Evolutionary conservation across 2,888 invertebrate genomes (phyloP), one percentile per base, ranked within the genome.

Genomic region (Metacarcinus magister): DNA sequence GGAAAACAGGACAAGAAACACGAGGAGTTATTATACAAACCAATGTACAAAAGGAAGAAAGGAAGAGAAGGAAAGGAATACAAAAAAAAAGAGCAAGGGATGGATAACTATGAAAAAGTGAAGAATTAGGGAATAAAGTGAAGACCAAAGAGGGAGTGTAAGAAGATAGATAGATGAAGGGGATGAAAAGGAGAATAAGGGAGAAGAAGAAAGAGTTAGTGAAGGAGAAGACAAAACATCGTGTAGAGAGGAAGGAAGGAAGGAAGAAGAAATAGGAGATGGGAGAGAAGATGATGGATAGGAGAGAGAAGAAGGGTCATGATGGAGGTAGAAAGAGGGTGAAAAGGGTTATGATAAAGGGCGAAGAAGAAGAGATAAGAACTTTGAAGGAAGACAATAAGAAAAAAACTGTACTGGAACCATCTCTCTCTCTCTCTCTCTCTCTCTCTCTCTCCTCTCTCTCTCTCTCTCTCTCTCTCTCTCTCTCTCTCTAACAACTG

Each of bases 391-490:
- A 60, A 16, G 2, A 46, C 7, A 16, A 60, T 60, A 16, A 46
- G 46, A 19, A 60, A 60, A 60, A 60, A 7, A 16, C 5, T 60
- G 60, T 60, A 46, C 46, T 46, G 46, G 46, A 46, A 46, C 46
- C 16, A 10, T 16, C 89, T 60, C 60, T 60, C 60, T 60, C 60
- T 60, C 60, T 60, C 60, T 60, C 60, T 60, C 60, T 60, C 60
- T 60, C 60, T 60, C 60, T 60, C 60, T 60, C 60, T 60, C 60
- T 60, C 90, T 90, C 90, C 90, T 90, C 90, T 90, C 89, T 87
- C 89, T 87, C 89, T 87, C 89, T 87, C 89, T 87, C 89, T 90
- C 90, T 39, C 32, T 90, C 32, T 90, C 39, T 90, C 43, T 90
- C 90, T 54, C 43, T 39, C 90, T 90, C 43, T 43, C 43, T 43